A percentile compares a stretch with the other conserved stretches of the same genome.
Evolutionary conservation across 2,888 invertebrate genomes (phyloP).

Genomic region (Allygus modestus): DNA sequence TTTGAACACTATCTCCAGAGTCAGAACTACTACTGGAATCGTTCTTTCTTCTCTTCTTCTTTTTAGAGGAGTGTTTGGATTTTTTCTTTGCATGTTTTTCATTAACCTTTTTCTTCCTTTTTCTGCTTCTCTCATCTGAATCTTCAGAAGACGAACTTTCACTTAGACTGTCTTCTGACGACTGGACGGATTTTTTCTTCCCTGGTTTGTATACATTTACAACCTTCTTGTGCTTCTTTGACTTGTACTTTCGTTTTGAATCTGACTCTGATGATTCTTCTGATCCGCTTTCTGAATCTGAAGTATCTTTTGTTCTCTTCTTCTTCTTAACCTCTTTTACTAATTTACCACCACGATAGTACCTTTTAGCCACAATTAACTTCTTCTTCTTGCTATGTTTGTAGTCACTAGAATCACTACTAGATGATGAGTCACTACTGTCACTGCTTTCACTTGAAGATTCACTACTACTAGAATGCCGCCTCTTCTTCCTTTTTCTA

Average conservation of each 20-base stretch:
- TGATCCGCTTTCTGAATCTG: constrained; percentile 67
- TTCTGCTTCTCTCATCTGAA: constrained; percentile 65
- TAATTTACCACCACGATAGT: constrained; percentile 70
- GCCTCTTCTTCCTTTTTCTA: constrained; percentile 70
- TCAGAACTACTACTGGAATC: constrained; percentile 68
- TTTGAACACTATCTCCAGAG: constrained; percentile 50
- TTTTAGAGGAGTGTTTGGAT: constrained; percentile 50
- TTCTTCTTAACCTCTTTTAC: constrained; percentile 70
- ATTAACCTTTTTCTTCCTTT: constrained; percentile 66
- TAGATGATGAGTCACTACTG: constrained; percentile 66
- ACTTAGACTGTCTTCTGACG: constrained; percentile 67
- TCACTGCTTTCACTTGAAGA: constrained; percentile 65
- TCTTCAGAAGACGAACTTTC: constrained; percentile 67
- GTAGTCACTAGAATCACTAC: constrained; percentile 67
- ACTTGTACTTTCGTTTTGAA: constrained; percentile 63
- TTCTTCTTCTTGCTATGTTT: constrained; percentile 66
- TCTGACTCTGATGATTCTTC: constrained; percentile 68
- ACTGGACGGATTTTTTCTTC: constrained; percentile 62
- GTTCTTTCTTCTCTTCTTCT: constrained; percentile 73
- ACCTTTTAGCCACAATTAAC: constrained; percentile 68
- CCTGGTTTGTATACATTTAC: constrained; percentile 68
- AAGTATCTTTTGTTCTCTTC: constrained; percentile 66
- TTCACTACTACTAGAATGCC: constrained; percentile 69
- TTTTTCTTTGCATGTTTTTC: constrained; percentile 67
- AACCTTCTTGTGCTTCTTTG: constrained; percentile 66